These are phyloP conservation scores for Mantis religiosa DNA, from an alignment of 2,888 invertebrate genomes.

Conservation along the genomic window DNA sequence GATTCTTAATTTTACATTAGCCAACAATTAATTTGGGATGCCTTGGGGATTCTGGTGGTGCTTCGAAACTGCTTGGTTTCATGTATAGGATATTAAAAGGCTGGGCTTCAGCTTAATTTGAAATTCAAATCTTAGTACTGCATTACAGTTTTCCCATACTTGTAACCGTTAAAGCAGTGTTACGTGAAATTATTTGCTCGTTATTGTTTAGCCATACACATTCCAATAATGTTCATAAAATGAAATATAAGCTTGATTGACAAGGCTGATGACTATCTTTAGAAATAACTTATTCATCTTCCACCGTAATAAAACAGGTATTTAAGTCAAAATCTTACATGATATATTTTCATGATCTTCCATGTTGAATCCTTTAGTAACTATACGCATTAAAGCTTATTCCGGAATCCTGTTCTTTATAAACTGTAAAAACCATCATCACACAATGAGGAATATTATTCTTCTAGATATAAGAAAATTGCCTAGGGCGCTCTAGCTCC, in stretches of 20 bases:
- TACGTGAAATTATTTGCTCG: background rate
- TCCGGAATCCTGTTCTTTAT: no score
- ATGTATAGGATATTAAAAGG: background rate
- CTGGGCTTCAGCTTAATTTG: background rate
- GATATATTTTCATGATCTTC: no score
- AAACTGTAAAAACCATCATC: no score
- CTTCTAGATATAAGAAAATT: no score
- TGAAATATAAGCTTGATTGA: background rate
- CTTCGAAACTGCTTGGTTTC: background rate
- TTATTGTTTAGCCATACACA: background rate
- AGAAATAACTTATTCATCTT: no score
- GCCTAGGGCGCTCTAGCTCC: no score
- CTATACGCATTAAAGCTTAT: no score
- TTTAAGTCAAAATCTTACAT: no score
- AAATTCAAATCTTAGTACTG: background rate
- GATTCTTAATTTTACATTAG: background rate
- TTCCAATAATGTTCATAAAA: background rate
- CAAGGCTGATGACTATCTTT: background rate
- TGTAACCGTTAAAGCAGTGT: background rate
- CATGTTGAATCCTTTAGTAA: no score
- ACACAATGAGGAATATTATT: no score
- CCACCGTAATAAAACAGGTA: no score
- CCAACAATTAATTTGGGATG: background rate
- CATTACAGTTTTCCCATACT: background rate
- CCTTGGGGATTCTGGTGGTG: background rate